Evolutionary conservation across 2,797 vertebrate genomes (phyloP), one percentile per base, ranked within the genome.

Genomic region (Sebastes melanostomus): DNA sequence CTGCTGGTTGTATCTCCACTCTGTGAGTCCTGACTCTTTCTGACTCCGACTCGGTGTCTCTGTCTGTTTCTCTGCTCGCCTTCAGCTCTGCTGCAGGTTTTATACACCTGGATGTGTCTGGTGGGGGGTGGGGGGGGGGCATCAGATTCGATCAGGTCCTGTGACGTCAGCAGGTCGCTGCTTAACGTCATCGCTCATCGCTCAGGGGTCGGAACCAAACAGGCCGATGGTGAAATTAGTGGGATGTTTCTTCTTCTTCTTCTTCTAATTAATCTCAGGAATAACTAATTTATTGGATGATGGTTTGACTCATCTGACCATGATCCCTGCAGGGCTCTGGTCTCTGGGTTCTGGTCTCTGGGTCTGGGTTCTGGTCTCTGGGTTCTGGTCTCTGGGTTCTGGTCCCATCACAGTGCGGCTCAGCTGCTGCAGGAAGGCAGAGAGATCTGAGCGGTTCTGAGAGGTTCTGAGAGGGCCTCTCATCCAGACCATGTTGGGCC

Each of bases 101-200:
- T 98, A 98, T 99, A 98, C 91, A 92, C 91, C 92, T 94, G 93
- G 11, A 36, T 36, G 34, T 36, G 34, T 36, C 34, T 36, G 34
- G 34, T 4, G 32, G 32, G 94, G 91, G 32, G 3, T 3, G 94
- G 91, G 32, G 32, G 32, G 3, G 91, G 93, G 94, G 91, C 82
- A 93, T 94, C 94, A 94, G 95, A 95, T 96, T 96, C 93, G 94
- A 95, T 92, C 91, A 90, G 70, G 89, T 73, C 81, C 85, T 88
- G 91, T 95, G 95, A 98, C 97, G 98, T 98, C 97, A 98, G 95
- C 81, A 76, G 89, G 88, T 96, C 95, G 91, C 46, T 93, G 95
- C 91, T 93, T 92, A 92, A 92, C 94, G 95, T 96, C 95, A 95
- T 81, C 86, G 93, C 89, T 90, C 91, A 32, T 94, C 75, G 84